These are phyloP conservation scores for Knipowitschia caucasica DNA, from an alignment of 2,797 vertebrate genomes.

Conservation along the genomic window DNA sequence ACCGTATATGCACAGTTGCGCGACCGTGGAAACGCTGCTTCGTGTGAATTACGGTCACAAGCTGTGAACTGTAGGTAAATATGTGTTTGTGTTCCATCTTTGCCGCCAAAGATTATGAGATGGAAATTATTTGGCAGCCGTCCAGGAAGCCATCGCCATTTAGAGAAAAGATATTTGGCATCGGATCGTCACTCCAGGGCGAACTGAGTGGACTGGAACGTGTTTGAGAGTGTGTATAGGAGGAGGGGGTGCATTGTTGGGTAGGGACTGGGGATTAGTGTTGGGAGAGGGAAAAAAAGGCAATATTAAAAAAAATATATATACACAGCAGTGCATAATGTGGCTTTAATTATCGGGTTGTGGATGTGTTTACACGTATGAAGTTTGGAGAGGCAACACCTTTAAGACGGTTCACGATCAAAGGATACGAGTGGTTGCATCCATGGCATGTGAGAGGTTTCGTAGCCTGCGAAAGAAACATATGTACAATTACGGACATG, in stretches of 20 bases:
- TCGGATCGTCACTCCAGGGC: slow-evolving; percentile 63
- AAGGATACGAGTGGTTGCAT: slow-evolving; percentile 9
- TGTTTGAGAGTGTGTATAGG: slow-evolving; percentile 30
- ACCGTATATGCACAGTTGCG: slow-evolving; percentile 15
- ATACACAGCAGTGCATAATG: slow-evolving; percentile 10
- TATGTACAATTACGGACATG: neutral
- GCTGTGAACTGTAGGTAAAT: slow-evolving; percentile 76
- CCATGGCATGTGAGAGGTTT: neutral
- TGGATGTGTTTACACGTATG: neutral
- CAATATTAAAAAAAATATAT: slow-evolving; percentile 27
- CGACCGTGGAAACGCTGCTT: slow-evolving; percentile 41
- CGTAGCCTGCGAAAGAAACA: neutral
- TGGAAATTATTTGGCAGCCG: slow-evolving; percentile 72
- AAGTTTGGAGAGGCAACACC: slow-evolving; percentile 43
- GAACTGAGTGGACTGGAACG: slow-evolving; percentile 62
- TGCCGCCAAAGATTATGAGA: slow-evolving; percentile 72
- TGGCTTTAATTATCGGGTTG: neutral
- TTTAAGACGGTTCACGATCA: slow-evolving; percentile 48
- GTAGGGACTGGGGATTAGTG: slow-evolving; percentile 7
- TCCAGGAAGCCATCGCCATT: slow-evolving; percentile 67
- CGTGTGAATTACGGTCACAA: slow-evolving; percentile 62
- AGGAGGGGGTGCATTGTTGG: slow-evolving; percentile 8
- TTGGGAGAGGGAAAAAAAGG: slow-evolving; percentile 26
- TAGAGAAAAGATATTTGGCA: slow-evolving; percentile 72
- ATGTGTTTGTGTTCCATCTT: slow-evolving; percentile 70